Evolutionary conservation across 2,113 vertebrate species (phyloP).

Genomic region (Malurus alboscapulatus): DNA sequence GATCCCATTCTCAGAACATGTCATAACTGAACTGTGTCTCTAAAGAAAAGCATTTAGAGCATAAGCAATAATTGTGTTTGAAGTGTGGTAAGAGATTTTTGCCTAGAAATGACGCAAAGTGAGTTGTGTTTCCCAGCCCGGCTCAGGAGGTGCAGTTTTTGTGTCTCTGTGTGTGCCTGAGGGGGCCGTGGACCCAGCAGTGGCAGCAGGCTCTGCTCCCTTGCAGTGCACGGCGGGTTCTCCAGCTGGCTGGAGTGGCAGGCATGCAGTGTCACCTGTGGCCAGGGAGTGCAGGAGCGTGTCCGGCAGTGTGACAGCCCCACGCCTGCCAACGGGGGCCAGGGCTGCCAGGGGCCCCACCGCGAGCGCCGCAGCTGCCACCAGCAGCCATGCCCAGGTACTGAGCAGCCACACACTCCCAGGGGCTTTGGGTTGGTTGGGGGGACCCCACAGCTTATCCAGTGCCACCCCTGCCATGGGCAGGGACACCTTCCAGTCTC

Average conservation of each 20-base stretch:
- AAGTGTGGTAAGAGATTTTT: neutral
- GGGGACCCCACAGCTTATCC: neutral
- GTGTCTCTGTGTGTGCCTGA: neutral
- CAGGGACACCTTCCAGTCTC: accelerated
- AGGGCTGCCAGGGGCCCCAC: conserved; percentile 75
- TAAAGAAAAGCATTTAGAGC: neutral
- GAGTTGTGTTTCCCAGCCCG: neutral
- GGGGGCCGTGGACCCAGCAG: neutral
- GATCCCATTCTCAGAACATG: neutral
- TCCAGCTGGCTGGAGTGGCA: conserved; percentile 90
- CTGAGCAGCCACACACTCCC: accelerated
- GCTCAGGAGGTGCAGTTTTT: neutral
- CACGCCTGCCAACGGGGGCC: conserved; percentile 88
- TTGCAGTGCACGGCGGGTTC: conserved; percentile 89
- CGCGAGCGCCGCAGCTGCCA: conserved; percentile 80
- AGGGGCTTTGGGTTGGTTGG: accelerated
- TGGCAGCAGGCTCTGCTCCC: neutral
- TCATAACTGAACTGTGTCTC: neutral
- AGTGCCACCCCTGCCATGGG: neutral
- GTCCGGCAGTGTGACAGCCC: conserved; percentile 87
- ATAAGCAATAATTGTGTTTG: neutral
- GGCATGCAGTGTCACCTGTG: conserved; percentile 88
- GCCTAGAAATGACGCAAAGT: accelerated
- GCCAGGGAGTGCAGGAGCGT: conserved; percentile 84
- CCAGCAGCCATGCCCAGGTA: conserved; percentile 89